Evolutionary conservation across 1,140 invertebrate species (phyloP).

Genomic region (Drosophila tristis): DNA sequence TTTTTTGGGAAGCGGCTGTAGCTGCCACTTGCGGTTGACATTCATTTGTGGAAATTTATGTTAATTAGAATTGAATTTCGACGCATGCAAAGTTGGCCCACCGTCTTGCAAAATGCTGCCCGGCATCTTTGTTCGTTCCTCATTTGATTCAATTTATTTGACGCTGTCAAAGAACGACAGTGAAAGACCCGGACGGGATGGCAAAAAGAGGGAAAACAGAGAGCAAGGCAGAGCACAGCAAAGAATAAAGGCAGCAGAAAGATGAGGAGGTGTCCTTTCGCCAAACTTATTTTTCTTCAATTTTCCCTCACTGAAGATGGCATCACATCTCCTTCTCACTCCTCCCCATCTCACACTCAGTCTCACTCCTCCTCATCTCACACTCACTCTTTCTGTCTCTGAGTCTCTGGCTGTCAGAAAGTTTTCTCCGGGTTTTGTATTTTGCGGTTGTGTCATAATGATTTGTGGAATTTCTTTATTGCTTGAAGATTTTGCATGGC

Average conservation of each 20-base stretch:
- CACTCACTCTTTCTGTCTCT: not conserved
- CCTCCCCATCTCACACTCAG: too few relatives aligned
- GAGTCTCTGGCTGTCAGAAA: slow-evolving; percentile 46
- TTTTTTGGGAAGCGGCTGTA: not conserved
- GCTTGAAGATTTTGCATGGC: slow-evolving; percentile 41
- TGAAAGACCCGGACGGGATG: too few relatives aligned
- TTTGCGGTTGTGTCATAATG: slow-evolving; percentile 65
- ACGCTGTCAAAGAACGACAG: slow-evolving; percentile 53
- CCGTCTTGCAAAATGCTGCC: slow-evolving; percentile 12
- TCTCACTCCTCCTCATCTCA: not conserved
- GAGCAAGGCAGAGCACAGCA: not conserved
- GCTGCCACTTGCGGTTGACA: slow-evolving; percentile 72
- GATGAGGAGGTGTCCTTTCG: slow-evolving; percentile 36
- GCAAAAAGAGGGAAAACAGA: not conserved
- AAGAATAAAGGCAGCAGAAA: not conserved
- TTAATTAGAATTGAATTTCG: slow-evolving; percentile 83
- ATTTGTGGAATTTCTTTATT: slow-evolving; percentile 77
- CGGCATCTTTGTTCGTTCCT: slow-evolving; percentile 48
- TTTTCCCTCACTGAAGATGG: slow-evolving; percentile 31
- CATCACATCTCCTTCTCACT: slow-evolving; percentile 31
- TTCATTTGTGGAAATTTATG: slow-evolving; percentile 82
- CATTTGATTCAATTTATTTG: slow-evolving; percentile 80
- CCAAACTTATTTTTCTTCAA: slow-evolving; percentile 53
- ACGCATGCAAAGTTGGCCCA: slow-evolving; percentile 71
- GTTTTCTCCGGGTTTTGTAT: slow-evolving; percentile 57